Evolutionary conservation across 2,113 vertebrate species (phyloP).

Genomic region (Amphilophus citrinellus): DNA sequence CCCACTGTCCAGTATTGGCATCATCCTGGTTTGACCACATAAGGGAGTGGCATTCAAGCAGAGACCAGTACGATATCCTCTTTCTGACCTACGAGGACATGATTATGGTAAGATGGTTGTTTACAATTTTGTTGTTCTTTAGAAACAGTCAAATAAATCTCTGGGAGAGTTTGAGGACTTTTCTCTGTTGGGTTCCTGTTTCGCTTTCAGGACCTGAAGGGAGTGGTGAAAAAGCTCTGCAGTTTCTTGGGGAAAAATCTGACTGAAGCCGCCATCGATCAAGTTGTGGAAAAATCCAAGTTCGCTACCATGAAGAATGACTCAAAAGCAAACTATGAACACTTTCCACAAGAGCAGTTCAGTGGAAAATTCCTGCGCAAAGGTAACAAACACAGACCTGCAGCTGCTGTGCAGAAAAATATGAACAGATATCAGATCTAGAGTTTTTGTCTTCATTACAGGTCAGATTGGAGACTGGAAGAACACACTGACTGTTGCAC

Average conservation of each 20-base stretch:
- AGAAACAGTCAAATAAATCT: background rate
- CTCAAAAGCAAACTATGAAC: too few relatives aligned
- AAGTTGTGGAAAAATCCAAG: rapidly evolving
- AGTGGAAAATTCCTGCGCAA: too few relatives aligned
- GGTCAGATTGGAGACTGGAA: background rate
- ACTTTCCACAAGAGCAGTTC: too few relatives aligned
- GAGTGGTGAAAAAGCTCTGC: background rate
- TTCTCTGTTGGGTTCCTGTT: rapidly evolving
- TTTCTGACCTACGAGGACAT: background rate
- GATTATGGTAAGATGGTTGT: background rate
- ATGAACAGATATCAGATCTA: background rate
- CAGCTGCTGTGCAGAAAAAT: background rate
- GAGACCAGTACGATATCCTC: background rate
- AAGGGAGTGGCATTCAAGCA: rapidly evolving
- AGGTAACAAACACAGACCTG: background rate
- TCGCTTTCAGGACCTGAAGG: background rate
- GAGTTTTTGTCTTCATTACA: background rate
- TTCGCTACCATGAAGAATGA: too few relatives aligned
- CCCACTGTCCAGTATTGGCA: rapidly evolving
- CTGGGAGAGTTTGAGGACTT: background rate
- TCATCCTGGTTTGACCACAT: rapidly evolving
- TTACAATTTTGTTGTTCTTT: rapidly evolving
- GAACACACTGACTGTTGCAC: background rate
- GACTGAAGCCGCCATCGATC: rapidly evolving
- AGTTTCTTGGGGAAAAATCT: background rate